These are phyloP conservation scores for Hylyphantes graminicola DNA, from an alignment of 1,140 invertebrate species.

Conservation along the genomic window DNA sequence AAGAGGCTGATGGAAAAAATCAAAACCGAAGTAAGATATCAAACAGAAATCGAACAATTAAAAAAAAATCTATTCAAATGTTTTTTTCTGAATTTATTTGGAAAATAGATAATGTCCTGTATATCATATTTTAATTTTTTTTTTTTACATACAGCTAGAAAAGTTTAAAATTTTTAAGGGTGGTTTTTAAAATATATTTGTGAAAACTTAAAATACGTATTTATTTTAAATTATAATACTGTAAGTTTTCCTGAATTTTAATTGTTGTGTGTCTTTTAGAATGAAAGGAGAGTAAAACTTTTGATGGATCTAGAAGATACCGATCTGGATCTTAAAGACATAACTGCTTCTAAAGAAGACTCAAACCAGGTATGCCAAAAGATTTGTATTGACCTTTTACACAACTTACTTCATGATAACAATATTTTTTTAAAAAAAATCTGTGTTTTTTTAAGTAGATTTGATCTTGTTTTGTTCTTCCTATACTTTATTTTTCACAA, in stretches of 20 bases:
- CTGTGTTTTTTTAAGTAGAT: too few species aligned
- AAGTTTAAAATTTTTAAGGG: not conserved
- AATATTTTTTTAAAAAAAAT: too few species aligned
- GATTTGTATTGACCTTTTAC: not conserved
- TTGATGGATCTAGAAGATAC: slow-evolving; percentile 52
- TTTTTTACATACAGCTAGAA: not conserved
- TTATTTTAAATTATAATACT: not conserved
- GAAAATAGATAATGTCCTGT: not conserved
- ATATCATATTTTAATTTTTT: too few species aligned
- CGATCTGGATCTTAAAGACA: slow-evolving; percentile 12
- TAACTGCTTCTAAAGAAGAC: slow-evolving; percentile 23
- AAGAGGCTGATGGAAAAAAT: slow-evolving; percentile 75
- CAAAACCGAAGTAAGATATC: slow-evolving; percentile 74
- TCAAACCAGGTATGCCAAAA: slow-evolving; percentile 18
- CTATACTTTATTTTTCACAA: too few species aligned
- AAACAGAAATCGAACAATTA: not conserved
- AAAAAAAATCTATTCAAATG: not conserved
- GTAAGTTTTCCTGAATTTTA: not conserved
- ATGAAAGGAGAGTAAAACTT: slow-evolving; percentile 58
- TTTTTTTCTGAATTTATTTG: not conserved
- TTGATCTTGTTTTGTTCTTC: too few species aligned
- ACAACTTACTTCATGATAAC: not conserved
- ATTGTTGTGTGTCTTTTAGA: slow-evolving; percentile 32
- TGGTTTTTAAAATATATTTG: not conserved
- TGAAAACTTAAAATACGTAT: not conserved